Percentiles rank a stretch among this genome's conserved stretches.
Evolutionary conservation across 2,113 vertebrate species (phyloP).

Genomic region (Lepisosteus oculatus): DNA sequence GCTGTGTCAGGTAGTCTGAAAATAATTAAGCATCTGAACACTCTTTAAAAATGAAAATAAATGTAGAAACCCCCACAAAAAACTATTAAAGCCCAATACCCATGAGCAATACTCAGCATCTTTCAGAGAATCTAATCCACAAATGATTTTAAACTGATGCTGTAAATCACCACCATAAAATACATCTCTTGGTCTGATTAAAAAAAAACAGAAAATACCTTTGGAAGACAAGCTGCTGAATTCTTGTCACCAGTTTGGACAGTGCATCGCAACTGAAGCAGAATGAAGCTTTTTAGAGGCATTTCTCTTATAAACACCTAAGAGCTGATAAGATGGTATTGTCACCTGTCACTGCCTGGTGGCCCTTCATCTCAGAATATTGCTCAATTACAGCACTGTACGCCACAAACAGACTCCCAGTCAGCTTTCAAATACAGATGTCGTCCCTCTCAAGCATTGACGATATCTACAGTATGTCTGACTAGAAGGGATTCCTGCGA

Average conservation of each 20-base stretch:
- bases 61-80: no score
- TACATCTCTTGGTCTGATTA: no score
- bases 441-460: background rate
- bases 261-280: constrained; percentile 20
- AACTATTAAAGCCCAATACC: no score
- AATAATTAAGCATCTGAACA: no score
- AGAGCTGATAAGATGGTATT: constrained; percentile 39
- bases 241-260: background rate
- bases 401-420: background rate
- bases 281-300: constrained; percentile 45
- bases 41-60: no score
- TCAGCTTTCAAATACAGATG: background rate
- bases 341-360: constrained; percentile 61
- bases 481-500: background rate
- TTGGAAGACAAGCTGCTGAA: background rate
- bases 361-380: constrained; percentile 23
- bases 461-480: background rate
- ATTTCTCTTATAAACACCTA: constrained; percentile 30
- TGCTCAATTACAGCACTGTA: background rate
- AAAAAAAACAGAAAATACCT: background rate
- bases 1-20: no score
- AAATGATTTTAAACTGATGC: background rate
- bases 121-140: background rate
- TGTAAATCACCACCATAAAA: no score
- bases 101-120: no score